Base-by-base conservation (phyloP, 37 sponge, comb jelly and placozoan species). In the Bolinopsis microptera region DNA sequence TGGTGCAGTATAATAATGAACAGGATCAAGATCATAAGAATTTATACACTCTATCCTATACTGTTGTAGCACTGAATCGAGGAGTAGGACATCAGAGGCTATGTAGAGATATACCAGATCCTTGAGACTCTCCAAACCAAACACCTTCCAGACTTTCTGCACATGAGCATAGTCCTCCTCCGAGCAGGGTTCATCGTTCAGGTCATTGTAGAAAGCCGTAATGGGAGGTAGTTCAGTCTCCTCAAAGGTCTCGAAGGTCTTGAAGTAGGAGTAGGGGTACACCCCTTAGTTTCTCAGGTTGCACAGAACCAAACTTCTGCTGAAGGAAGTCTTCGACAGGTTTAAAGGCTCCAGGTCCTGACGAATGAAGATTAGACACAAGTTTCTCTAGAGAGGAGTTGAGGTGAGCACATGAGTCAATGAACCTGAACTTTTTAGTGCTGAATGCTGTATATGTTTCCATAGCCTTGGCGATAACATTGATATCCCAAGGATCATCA, bases 121-220 rank as follows among this genome's bases (percentile, higher is more conserved):
- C 68, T 69, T 23, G 37, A 93, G 9, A 18, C 9, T 32, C 8
- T 69, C 9, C 27, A n/a, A 28, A 2, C 9, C 32, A 37, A 93
- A 93, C 37, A 26, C 13, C 9, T 68, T 31, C 93, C 93, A 93
- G 30, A 93, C 75, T 2, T 69, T 27, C 69, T 31, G 16, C 8
- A 75, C 93, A 69, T 69, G 93, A 38, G 22, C 30, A 93, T 93
- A 93, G 35, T 93, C 93, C 38, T 69, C 93, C 35, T 93, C 74
- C 24, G 35, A 25, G 25, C 35, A 30, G 18, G 16, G 38, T 35
- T 93, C 72, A 35, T n/a, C 93, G 5, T 35, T 34, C 39, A 93
- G 75, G n/a, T 35, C 27, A 18, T 36, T 69, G 30, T 23, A 38
- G 33, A 93, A 69, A 18, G 8, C 36, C 69, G 8, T 8, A 13